These are phyloP conservation scores for Drosophila nr. perissopoda DNA, from an alignment of 2,888 invertebrate species.

Conservation along the genomic window DNA sequence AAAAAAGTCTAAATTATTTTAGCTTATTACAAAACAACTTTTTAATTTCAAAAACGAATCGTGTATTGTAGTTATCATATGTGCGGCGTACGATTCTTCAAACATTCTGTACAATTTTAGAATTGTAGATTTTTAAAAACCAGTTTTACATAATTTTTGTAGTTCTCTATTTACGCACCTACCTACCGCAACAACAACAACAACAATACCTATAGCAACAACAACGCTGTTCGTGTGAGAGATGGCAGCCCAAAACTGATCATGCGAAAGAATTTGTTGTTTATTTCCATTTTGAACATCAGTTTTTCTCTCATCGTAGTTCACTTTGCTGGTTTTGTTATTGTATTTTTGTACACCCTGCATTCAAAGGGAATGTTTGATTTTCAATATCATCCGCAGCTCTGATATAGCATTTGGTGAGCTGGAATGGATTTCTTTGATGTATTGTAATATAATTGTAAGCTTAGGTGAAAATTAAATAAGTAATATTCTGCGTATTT, in stretches of 20 bases:
- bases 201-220: constrained; percentile 5
- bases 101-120: background rate
- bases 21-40: background rate
- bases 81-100: background rate
- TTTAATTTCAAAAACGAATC: background rate
- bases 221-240: constrained; percentile 21
- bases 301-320: constrained; percentile 44
- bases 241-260: constrained; percentile 63
- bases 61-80: background rate
- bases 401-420: background rate
- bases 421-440: background rate
- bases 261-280: constrained; percentile 74
- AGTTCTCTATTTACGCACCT: constrained; percentile 37
- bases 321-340: background rate
- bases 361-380: background rate
- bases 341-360: constrained; percentile 25
- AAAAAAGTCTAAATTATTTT: background rate
- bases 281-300: constrained; percentile 38
- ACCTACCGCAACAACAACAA: constrained; percentile 22
- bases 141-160: constrained; percentile 50
- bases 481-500: background rate
- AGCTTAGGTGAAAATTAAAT: background rate
- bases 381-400: background rate
- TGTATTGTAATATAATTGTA: background rate
- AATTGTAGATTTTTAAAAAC: constrained; percentile 31